Base-by-base conservation (phyloP, 2,113 vertebrate species). In the Arvicanthis niloticus region DNA sequence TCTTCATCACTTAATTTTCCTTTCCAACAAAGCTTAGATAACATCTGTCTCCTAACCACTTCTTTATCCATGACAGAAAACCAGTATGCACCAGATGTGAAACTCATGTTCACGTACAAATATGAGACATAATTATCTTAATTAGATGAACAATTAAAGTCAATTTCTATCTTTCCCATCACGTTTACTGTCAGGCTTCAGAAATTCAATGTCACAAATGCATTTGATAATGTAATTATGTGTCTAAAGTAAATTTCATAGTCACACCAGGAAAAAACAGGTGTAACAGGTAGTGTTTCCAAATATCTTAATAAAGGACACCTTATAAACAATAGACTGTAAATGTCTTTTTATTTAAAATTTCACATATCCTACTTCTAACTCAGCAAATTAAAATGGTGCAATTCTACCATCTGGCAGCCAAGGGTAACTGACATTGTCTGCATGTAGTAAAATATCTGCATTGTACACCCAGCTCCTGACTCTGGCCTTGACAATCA, bases 41-140 rank as follows among this genome's bases (percentile, higher is more conserved):
- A 72, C 87, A 96, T 97, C 91, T 37, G 60, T 48, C 90, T 88
- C 92, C 37, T 93, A 88, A 76, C 40, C 62, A 72, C 48, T 45
- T 70, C 51, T 60, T 19, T 40, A 92, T n/a, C 68, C 80, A 65
- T 45, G 86, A 94, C 31, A 58, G 87, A 62, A 93, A 91, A 87
- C 5, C 58, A 93, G 42, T 45, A 45, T 45, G 70, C 65, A 85
- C 58, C 81, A 92, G 60, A 94, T 94, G 73, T 76, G 37, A 96
- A 93, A 75, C 31, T 76, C 48, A 72, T 65, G 88, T 93, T 85
- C 76, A 92, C 90, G 21, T 93, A 94, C 70, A 96, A 96, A 96
- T 93, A 68, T 58, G 67, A 96, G 88, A 48, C 81, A 67, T 80
- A 97, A 82, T 95, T 95, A 94, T 93, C 91, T 97, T 95, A 97